Conservation (phyloP, 2,888 invertebrate species). For the Drosophila monieri region DNA sequence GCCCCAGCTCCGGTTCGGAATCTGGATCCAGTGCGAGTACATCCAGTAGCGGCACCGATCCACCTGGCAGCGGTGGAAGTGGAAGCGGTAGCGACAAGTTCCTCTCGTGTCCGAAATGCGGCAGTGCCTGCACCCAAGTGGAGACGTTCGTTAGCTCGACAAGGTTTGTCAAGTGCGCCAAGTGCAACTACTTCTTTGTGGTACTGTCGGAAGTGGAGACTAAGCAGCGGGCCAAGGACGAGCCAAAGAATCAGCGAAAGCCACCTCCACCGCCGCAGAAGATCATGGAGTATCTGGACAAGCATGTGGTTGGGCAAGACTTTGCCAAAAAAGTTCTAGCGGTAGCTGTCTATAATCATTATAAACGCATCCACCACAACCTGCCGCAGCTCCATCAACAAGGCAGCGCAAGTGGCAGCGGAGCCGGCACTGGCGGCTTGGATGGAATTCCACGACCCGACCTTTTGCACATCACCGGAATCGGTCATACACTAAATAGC, state of each 20-base stretch:
- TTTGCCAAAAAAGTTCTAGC: conserved; percentile 98
- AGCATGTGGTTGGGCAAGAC: conserved; percentile 98
- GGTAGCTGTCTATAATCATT: conserved; percentile 99
- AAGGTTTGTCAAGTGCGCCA: conserved; percentile 98
- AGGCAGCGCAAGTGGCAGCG: conserved; percentile 53
- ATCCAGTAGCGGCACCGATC: conserved; percentile 39
- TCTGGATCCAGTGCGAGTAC: conserved; percentile 43
- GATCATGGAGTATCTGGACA: conserved; percentile 98
- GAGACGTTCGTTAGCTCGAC: conserved; percentile 99
- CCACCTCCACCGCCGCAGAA: conserved; percentile 98
- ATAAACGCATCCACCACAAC: conserved; percentile 98
- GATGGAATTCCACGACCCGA: conserved; percentile 85
- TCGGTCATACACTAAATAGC: conserved; percentile 88
- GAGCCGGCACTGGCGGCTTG: conserved; percentile 48
- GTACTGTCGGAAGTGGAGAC: conserved; percentile 96
- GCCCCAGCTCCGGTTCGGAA: conserved; percentile 42
- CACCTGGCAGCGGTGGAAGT: conserved; percentile 36
- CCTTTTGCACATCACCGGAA: conserved; percentile 92
- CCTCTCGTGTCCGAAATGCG: conserved; percentile 97
- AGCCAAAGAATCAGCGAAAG: conserved; percentile 88
- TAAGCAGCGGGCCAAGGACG: conserved; percentile 92
- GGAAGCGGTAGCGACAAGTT: conserved; percentile 86
- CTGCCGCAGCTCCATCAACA: conserved; percentile 85
- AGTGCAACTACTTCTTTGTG: conserved; percentile 98
- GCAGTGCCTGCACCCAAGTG: conserved; percentile 98